phyloP scores from a whole-genome alignment of 2,888 invertebrate species.

The Hedychridium roseum region DNA sequence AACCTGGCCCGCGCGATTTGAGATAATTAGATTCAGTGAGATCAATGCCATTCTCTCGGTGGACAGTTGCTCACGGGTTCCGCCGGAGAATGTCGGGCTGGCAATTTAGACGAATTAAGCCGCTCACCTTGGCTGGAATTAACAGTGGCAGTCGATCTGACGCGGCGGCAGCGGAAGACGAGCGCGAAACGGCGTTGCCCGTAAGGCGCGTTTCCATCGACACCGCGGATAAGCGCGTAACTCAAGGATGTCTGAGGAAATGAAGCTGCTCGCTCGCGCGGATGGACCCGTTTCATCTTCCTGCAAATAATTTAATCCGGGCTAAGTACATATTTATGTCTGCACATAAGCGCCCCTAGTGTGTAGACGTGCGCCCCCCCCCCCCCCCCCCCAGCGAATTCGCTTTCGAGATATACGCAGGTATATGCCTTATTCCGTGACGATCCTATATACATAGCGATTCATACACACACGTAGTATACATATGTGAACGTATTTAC shows the following conservation, averaged over 20 bases:
- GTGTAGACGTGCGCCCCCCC: slow-evolving; percentile 14
- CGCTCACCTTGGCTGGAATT: slow-evolving; percentile 10
- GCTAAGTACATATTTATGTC: slow-evolving; percentile 50
- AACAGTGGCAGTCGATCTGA: slow-evolving; percentile 21
- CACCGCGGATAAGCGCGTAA: slow-evolving; percentile 39
- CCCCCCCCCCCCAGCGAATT: no score
- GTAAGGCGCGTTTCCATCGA: slow-evolving; percentile 40
- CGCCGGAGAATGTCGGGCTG: slow-evolving; percentile 22
- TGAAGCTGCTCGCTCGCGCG: slow-evolving; percentile 37
- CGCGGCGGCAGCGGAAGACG: slow-evolving; percentile 24
- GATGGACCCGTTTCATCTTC: slow-evolving; percentile 45
- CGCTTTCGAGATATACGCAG: slow-evolving; percentile 19
- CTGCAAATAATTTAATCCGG: slow-evolving; percentile 48
- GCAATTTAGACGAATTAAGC: slow-evolving; percentile 42
- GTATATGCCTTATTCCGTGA: slow-evolving; percentile 26
- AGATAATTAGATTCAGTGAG: no score
- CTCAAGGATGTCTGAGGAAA: slow-evolving; percentile 43
- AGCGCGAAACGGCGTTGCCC: slow-evolving; percentile 8
- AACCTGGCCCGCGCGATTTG: no score
- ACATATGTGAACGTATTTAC: no score
- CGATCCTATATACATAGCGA: slow-evolving; percentile 15
- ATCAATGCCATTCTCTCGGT: no score
- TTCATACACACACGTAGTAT: slow-evolving; percentile 16
- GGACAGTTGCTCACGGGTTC: no score
- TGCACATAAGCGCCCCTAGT: slow-evolving; percentile 29